Conservation (phyloP, 2,113 vertebrate genomes). For the Cyprinodon brontotheroides region DNA sequence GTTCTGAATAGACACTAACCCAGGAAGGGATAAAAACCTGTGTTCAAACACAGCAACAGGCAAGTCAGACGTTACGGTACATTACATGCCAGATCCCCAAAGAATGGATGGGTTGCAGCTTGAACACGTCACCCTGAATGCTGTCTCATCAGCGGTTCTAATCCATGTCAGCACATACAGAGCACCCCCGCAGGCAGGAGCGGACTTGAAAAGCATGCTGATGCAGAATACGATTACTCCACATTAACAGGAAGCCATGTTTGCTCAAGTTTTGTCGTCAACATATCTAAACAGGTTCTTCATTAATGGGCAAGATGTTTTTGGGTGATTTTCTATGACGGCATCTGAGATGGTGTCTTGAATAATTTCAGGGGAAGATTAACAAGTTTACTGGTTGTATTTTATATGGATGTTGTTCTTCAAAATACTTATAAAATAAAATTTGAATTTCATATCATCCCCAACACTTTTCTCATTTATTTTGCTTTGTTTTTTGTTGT, state of each 20-base stretch:
- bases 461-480: not conserved
- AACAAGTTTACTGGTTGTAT: not conserved
- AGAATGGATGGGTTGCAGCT: constrained; percentile 24
- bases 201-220: constrained; percentile 18
- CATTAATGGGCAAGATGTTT: not conserved
- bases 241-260: constrained; percentile 4
- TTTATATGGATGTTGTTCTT: not conserved
- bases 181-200: constrained; percentile 4
- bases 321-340: not conserved
- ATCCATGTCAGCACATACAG: constrained; percentile 28
- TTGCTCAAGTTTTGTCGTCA: not conserved
- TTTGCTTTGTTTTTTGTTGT: not conserved
- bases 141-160: constrained; percentile 16
- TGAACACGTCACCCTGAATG: constrained; percentile 21
- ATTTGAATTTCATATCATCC: not conserved
- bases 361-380: not conserved
- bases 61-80: constrained; percentile 5
- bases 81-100: not conserved
- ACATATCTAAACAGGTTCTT: constrained; percentile 10
- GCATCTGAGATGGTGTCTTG: not conserved
- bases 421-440: not conserved
- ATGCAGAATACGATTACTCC: constrained; percentile 4
- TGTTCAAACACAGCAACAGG: constrained; percentile 9
- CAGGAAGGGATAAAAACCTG: not conserved
- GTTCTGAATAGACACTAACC: not conserved